phyloP scores from a whole-genome alignment of 1,140 invertebrate species.

The Drosophila oshimai region DNA sequence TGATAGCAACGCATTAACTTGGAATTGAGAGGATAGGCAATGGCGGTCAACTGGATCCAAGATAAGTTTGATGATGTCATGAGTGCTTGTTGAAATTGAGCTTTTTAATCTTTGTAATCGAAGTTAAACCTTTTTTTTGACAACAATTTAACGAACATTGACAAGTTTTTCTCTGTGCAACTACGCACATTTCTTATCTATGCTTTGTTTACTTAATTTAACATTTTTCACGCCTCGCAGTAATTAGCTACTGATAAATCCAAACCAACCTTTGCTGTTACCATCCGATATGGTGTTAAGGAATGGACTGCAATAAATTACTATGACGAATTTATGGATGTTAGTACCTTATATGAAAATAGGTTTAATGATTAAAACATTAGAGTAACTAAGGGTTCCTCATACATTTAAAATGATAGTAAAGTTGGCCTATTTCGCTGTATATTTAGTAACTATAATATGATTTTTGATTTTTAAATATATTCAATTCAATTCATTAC shows the following conservation, averaged over 20 bases:
- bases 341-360: no score
- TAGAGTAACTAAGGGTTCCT: no score
- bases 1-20: neutral
- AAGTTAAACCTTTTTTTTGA: neutral
- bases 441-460: no score
- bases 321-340: neutral
- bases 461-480: no score
- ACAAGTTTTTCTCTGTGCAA: neutral
- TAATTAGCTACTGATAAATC: conserved; percentile 5
- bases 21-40: neutral
- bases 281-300: neutral
- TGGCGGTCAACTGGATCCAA: no score
- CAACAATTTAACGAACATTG: neutral
- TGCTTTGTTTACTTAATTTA: conserved; percentile 3
- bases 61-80: neutral
- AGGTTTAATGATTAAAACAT: no score
- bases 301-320: neutral
- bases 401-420: no score
- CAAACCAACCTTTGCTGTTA: neutral
- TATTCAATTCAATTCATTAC: no score
- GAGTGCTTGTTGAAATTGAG: neutral
- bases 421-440: no score
- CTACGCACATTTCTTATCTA: neutral
- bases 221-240: neutral
- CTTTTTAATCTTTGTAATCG: neutral